Percentiles rank a stretch among this genome's conserved stretches.
These are phyloP conservation scores for Cyprinodon tularosa DNA, from an alignment of 2,113 vertebrate species.

Conservation along the genomic window DNA sequence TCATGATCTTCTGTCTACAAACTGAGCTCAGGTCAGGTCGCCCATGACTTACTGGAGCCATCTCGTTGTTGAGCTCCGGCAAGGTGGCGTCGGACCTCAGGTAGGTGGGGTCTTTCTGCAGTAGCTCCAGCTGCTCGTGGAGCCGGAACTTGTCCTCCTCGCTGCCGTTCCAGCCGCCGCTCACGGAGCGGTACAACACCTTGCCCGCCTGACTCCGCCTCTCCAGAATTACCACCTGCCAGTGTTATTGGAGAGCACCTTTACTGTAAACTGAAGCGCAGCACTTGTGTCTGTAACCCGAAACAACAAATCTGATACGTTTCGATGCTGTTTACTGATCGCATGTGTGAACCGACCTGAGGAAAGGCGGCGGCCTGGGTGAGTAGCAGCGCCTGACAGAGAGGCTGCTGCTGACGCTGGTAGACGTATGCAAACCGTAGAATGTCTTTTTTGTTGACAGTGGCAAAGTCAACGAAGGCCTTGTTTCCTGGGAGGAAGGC, in stretches of 20 bases:
- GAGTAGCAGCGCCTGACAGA: constrained; percentile 82
- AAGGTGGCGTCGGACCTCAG: constrained; percentile 86
- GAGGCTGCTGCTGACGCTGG: constrained; percentile 85
- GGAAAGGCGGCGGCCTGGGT: constrained; percentile 70
- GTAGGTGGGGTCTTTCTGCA: constrained; percentile 87
- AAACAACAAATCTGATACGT: constrained; percentile 18
- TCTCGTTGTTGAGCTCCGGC: constrained; percentile 89
- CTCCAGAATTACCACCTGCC: constrained; percentile 92
- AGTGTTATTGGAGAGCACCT: constrained; percentile 10
- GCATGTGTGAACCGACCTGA: constrained; percentile 66
- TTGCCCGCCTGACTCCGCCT: constrained; percentile 85
- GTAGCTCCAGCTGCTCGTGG: constrained; percentile 86
- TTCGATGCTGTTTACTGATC: neutral
- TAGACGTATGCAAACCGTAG: constrained; percentile 91
- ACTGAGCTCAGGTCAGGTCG: neutral
- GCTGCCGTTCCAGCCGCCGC: constrained; percentile 89
- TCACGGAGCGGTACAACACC: constrained; percentile 84
- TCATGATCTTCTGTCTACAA: neutral
- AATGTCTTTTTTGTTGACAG: constrained; percentile 87
- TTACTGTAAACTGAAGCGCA: constrained; percentile 12
- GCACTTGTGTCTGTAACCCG: constrained; percentile 21
- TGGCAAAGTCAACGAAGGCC: constrained; percentile 89
- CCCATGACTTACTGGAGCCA: constrained; percentile 85
- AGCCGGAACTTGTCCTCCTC: constrained; percentile 87
- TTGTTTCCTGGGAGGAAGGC: constrained; percentile 79